A percentile compares a stretch with the other conserved stretches of the same genome.
These are phyloP conservation scores for Ctenicera cuprea DNA, from an alignment of 2,888 invertebrate species.

Conservation along the genomic window DNA sequence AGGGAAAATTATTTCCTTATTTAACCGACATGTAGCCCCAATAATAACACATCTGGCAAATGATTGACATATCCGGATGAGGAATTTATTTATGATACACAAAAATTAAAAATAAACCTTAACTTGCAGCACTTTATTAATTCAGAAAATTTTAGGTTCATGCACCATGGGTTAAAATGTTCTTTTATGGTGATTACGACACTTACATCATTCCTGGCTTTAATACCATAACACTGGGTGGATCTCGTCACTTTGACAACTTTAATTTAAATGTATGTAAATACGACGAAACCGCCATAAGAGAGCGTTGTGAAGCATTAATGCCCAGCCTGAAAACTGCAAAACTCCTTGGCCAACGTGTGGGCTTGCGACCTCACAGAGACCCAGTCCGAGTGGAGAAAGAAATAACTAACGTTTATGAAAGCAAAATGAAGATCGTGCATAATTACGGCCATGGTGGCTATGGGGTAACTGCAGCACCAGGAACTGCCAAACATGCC, in stretches of 20 bases:
- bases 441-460: constrained; percentile 98
- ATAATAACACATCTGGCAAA: too few relatives aligned
- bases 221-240: constrained; percentile 87
- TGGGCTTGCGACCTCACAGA: constrained; percentile 90
- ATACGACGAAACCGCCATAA: constrained; percentile 85
- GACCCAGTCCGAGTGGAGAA: constrained; percentile 83
- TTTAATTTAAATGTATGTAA: constrained; percentile 80
- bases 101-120: too few relatives aligned
- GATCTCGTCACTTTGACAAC: constrained; percentile 88
- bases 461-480: constrained; percentile 92
- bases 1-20: too few relatives aligned
- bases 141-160: constrained; percentile 74
- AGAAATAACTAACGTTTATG: constrained; percentile 72
- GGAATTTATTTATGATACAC: too few relatives aligned
- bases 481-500: constrained; percentile 89
- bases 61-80: too few relatives aligned
- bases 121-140: too few relatives aligned
- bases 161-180: constrained; percentile 93
- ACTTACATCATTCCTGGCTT: constrained; percentile 90
- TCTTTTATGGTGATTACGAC: constrained; percentile 90
- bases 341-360: constrained; percentile 78
- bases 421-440: constrained; percentile 79
- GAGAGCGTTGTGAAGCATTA: constrained; percentile 85
- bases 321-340: constrained; percentile 81
- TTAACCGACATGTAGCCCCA: too few relatives aligned